These are phyloP conservation scores for Tachypleus tridentatus DNA, from an alignment of 1,140 invertebrate species.

Conservation along the genomic window DNA sequence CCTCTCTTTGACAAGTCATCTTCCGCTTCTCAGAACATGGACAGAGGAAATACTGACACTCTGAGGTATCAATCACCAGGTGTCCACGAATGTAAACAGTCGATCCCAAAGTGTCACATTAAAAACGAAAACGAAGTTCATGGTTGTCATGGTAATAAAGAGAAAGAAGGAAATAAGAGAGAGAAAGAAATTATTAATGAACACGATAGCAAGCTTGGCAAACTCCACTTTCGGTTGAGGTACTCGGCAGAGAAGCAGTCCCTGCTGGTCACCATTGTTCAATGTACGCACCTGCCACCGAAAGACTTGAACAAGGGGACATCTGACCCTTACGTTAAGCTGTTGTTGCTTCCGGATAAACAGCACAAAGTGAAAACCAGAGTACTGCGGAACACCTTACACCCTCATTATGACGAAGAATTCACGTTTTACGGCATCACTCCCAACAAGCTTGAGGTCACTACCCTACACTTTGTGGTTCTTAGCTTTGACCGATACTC, in stretches of 20 bases:
- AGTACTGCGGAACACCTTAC: constrained; percentile 76
- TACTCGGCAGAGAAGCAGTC: constrained; percentile 79
- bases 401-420: constrained; percentile 89
- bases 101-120: constrained; percentile 21
- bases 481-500: constrained; percentile 95
- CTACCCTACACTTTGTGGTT: constrained; percentile 85
- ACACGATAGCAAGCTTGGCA: constrained; percentile 47
- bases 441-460: constrained; percentile 63
- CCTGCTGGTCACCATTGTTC: constrained; percentile 76
- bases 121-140: constrained; percentile 37
- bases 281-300: constrained; percentile 65
- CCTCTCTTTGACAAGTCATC: not conserved
- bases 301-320: constrained; percentile 50
- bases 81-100: not conserved
- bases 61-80: constrained; percentile 7
- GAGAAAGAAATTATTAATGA: too few species aligned
- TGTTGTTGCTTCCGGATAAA: constrained; percentile 87
- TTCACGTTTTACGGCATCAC: constrained; percentile 90
- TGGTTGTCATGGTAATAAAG: constrained; percentile 12
- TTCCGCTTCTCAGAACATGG: constrained; percentile 6
- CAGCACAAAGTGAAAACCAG: constrained; percentile 90
- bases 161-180: constrained; percentile 16
- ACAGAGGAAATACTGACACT: constrained; percentile 7
- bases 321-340: constrained; percentile 85
- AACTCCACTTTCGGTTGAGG: constrained; percentile 70